Conservation (phyloP, 2,797 vertebrate genomes). For the Hypotaenidia philippensis region DNA sequence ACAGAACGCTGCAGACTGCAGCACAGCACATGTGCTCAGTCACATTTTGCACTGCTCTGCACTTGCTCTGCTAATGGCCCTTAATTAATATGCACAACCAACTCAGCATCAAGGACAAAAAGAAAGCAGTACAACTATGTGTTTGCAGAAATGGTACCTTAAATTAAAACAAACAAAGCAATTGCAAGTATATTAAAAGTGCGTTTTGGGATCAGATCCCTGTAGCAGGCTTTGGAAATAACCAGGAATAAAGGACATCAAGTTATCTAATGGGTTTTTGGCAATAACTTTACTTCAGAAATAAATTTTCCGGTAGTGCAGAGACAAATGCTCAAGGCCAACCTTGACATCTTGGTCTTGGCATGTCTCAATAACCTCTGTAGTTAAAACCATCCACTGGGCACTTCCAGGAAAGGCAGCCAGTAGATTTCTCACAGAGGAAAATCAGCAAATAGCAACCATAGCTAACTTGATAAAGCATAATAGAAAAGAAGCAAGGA, state of each 20-base stretch:
- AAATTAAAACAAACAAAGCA: conserved; percentile 50
- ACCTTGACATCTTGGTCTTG: conserved; percentile 37
- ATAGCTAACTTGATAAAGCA: conserved; percentile 8
- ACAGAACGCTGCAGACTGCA: conserved; percentile 28
- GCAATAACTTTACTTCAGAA: conserved; percentile 29
- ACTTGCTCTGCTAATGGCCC: conserved; percentile 32
- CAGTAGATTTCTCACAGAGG: not conserved
- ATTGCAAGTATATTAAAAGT: conserved; percentile 50
- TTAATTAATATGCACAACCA: conserved; percentile 58
- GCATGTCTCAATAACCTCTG: conserved; percentile 8
- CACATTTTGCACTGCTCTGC: conserved; percentile 49
- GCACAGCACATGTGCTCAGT: conserved; percentile 18
- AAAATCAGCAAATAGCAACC: not conserved
- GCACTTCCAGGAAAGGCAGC: conserved; percentile 3
- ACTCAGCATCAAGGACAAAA: conserved; percentile 33
- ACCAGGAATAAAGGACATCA: conserved; percentile 13
- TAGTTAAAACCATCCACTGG: conserved; percentile 3
- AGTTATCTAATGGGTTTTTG: conserved; percentile 54
- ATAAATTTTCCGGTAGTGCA: not conserved
- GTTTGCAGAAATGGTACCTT: conserved; percentile 32
- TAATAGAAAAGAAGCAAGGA: conserved; percentile 32
- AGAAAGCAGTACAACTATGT: not conserved
- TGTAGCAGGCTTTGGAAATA: conserved; percentile 6
- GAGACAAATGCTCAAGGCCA: conserved; percentile 29
- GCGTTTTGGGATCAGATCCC: conserved; percentile 24